Base-by-base conservation (phyloP, 2,888 invertebrate species). In the Aphidius colemani region DNA sequence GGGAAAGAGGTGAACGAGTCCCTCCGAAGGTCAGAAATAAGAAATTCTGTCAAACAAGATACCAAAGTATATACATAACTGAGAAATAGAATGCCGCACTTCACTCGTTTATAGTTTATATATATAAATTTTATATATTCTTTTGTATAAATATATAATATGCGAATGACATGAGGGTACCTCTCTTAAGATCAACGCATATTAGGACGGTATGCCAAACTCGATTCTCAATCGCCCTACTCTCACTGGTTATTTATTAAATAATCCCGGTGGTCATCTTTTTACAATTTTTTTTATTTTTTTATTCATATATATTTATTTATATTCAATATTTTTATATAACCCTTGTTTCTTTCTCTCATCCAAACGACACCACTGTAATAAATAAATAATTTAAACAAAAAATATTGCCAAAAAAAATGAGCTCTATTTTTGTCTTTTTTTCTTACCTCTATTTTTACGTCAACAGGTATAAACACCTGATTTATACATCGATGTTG, bases 151-250 rank as follows among this genome's bases (percentile, higher is more conserved):
- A 7, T 55, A 13, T 7, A 55, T 7, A 40, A 55, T 30, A 57
- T 45, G 13, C 1, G 45, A 10, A 78, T 75, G 75, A 73, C 68
- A 73, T 69, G 74, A 72, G 74, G 68, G 71, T 72, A 75, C 72
- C 72, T 57, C 67, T 53, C 74, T 73, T 18, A 3, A 11, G 7
- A 41, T 44, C 43, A 7, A 44, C 8, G 78, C 79, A 80, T 81
- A 81, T 81, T 80, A 81, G 79, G 77, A 77, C 74, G 80, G 80
- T 76, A 80, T 78, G 80, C 75, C 74, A 72, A 70, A 67, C 67
- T 68, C 63, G 65, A 65, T 58, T 67, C 57, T 58, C 63, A 67
- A 61, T 66, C 68, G 59, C 63, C 63, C 53, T 61, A 51, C 49
- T 48, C 55, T 44, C 53, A 57, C 61, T 59, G 61, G 69, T 67